Evolutionary conservation across 2,797 vertebrate species (phyloP).

Genomic region (Chelon labrosus): DNA sequence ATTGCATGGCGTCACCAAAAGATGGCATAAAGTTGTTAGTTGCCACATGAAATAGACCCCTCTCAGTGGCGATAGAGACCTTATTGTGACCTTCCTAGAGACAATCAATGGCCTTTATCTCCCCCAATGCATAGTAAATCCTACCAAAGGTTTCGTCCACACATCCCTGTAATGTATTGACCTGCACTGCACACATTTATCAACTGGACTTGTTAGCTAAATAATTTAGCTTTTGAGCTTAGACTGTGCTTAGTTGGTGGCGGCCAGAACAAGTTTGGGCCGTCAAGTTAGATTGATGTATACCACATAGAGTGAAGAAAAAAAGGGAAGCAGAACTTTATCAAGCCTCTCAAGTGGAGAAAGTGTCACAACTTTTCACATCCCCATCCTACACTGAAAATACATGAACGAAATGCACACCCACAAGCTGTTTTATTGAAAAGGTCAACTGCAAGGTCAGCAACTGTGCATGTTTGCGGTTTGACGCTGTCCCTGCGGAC

Average conservation of each 20-base stretch:
- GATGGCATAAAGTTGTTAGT: conserved; percentile 75
- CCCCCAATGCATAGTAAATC: conserved; percentile 85
- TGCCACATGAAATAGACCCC: conserved; percentile 73
- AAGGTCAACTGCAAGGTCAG: conserved; percentile 64
- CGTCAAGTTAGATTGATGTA: conserved; percentile 72
- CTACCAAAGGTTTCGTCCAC: conserved; percentile 79
- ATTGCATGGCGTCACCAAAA: conserved; percentile 70
- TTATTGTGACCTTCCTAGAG: conserved; percentile 84
- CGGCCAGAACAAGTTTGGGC: conserved; percentile 70
- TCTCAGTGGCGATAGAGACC: conserved; percentile 74
- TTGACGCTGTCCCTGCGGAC: conserved; percentile 23
- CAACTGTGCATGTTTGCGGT: conserved; percentile 32
- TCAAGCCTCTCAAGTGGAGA: conserved; percentile 47
- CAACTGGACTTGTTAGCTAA: conserved; percentile 85
- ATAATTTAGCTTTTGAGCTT: conserved; percentile 87
- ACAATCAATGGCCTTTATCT: conserved; percentile 88
- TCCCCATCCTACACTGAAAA: conserved; percentile 20
- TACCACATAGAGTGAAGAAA: conserved; percentile 55
- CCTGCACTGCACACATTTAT: conserved; percentile 83
- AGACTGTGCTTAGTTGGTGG: conserved; percentile 78
- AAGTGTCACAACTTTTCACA: conserved; percentile 36
- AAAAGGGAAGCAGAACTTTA: conserved; percentile 55
- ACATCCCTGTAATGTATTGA: conserved; percentile 86
- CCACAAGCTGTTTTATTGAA: conserved; percentile 28
- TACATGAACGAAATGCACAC: conserved; percentile 18